phyloP scores from a whole-genome alignment of 2,113 vertebrate species.

The Puffinus mauretanicus region DNA sequence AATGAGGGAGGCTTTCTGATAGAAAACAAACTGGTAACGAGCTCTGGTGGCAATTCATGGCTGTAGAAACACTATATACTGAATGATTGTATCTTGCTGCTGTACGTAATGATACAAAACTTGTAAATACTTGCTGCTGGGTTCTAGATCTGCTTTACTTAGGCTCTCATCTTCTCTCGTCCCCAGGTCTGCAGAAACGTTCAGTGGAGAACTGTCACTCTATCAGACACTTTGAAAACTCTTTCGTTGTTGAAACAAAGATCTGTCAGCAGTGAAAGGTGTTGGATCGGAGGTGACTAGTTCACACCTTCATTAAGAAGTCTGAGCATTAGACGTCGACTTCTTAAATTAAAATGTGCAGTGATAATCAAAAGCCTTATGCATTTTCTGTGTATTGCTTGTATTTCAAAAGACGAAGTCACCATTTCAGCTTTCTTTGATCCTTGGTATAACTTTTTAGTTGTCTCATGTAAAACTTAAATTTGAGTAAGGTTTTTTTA shows the following conservation, averaged over 20 bases:
- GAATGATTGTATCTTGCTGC: not conserved
- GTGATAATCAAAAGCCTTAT: constrained; percentile 79
- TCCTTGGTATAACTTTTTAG: constrained; percentile 59
- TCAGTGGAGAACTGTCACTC: constrained; percentile 85
- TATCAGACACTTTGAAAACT: constrained; percentile 92
- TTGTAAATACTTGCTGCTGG: not conserved
- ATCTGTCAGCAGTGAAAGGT: constrained; percentile 85
- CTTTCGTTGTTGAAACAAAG: constrained; percentile 88
- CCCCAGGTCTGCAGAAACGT: constrained; percentile 85
- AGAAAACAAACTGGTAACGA: rapidly evolving
- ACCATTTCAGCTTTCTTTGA: constrained; percentile 59
- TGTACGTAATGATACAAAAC: rapidly evolving
- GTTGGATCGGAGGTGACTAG: constrained; percentile 24
- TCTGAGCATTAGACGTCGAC: constrained; percentile 47
- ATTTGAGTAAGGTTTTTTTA: constrained; percentile 42
- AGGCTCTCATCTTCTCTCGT: not conserved
- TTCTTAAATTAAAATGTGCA: constrained; percentile 70
- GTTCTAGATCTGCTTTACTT: not conserved
- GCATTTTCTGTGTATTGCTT: constrained; percentile 76
- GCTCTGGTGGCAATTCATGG: rapidly evolving
- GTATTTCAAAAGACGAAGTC: constrained; percentile 56
- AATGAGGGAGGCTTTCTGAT: not conserved
- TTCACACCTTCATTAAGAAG: constrained; percentile 46
- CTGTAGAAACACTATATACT: not conserved
- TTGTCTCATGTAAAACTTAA: constrained; percentile 64